Evolutionary conservation across 2,113 vertebrate genomes (phyloP), one percentile per base, ranked within the genome.

Genomic region (Fregetta grallaria): DNA sequence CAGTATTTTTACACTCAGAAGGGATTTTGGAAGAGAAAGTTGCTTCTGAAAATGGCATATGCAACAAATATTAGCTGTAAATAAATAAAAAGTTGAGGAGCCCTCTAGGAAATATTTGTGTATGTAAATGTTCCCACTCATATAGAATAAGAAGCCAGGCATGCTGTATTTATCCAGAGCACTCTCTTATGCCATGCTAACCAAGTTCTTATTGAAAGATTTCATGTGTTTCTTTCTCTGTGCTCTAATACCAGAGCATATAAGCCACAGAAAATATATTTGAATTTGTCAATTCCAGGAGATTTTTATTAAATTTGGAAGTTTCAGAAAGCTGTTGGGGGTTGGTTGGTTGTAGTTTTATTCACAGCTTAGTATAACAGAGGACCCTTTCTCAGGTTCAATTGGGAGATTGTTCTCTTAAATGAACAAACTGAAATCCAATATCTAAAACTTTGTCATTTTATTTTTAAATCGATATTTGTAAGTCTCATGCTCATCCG

Each of bases 31-130:
- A 88, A 86, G 56, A 75, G 56, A 67, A 87, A 75, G 56, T 87
- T 89, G 26, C 47, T 85, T 92, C 80, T 75, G 89, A 84, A 95
- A 95, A 95, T 61, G 68, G 68, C 79, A 91, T 59, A 47, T 47
- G 40, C 59, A 94, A 91, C 86, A 96, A 92, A 96, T 90, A 92
- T 86, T 94, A 83, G 63, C 75, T 86, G 82, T 74, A 96, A 90
- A 94, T 88, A 95, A 96, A 88, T 61, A 88, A 92, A 67, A 92
- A 88, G 56, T 93, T 59, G 52, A 90, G 82, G 44, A 93, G 26
- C 16, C 40, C 90, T 93, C 44, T 77, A 92, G 59, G 88, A 93
- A 96, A 83, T 86, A 74, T 95, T 90, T 96, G 63, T 70, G 21
- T 63, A 92, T 91, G 89, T 36, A 96, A 94, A 96, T 92, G 47